These are phyloP conservation scores for Ligdia adustata DNA, from an alignment of 2,888 invertebrate species.

Conservation along the genomic window DNA sequence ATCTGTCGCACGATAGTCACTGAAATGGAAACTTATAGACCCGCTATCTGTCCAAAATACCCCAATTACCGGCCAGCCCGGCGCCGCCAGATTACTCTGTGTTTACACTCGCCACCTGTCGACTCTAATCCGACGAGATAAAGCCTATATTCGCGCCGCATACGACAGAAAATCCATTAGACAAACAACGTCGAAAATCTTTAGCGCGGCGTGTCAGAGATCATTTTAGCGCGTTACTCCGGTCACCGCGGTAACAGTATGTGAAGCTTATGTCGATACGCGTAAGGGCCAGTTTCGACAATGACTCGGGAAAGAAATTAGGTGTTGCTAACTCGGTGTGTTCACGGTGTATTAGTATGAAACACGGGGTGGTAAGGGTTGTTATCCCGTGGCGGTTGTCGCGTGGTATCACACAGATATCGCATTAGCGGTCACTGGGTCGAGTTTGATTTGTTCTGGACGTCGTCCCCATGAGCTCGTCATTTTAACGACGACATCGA, in stretches of 20 bases:
- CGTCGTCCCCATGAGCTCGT: slow-evolving; percentile 7
- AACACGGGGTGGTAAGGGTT: background rate
- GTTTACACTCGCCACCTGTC: slow-evolving; percentile 3
- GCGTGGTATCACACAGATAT: slow-evolving; percentile 8
- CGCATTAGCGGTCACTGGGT: slow-evolving; percentile 16
- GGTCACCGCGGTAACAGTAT: background rate
- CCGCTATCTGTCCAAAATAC: slow-evolving; percentile 21
- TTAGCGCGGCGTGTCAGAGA: slow-evolving; percentile 21
- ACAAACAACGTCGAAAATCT: slow-evolving; percentile 26
- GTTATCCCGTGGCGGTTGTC: slow-evolving; percentile 2
- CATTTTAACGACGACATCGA: too few species aligned
- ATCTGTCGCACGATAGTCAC: slow-evolving; percentile 19
- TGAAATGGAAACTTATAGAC: slow-evolving; percentile 24
- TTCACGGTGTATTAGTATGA: background rate
- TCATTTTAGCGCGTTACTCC: slow-evolving; percentile 17
- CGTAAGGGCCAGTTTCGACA: slow-evolving; percentile 10
- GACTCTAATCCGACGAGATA: slow-evolving; percentile 5
- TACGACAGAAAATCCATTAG: slow-evolving; percentile 11
- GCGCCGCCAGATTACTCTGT: slow-evolving; percentile 18
- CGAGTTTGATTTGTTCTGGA: slow-evolving; percentile 13
- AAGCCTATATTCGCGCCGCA: slow-evolving; percentile 7
- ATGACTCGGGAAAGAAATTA: slow-evolving; percentile 5
- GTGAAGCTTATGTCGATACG: background rate
- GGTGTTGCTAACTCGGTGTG: background rate
- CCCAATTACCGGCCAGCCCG: slow-evolving; percentile 21